Evolutionary conservation across 2,113 vertebrate species (phyloP).

Genomic region (Hippocampus zosterae): DNA sequence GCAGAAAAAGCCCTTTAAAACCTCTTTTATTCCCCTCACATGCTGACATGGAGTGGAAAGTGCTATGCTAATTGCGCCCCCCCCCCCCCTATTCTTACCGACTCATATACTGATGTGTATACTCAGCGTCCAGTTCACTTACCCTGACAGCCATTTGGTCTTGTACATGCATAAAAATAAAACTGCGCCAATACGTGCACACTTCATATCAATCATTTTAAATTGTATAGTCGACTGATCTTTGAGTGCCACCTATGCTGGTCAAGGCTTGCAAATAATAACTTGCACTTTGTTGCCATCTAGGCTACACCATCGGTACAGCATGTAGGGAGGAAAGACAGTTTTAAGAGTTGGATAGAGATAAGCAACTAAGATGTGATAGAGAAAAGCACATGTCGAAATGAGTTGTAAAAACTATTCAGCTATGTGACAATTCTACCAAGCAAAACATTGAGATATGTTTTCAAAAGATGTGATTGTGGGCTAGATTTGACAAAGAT

Average conservation of each 20-base stretch:
- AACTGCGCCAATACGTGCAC: slow-evolving; percentile 1
- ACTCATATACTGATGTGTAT: slow-evolving; percentile 40
- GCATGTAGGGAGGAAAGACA: slow-evolving; percentile 23
- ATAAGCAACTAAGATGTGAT: too few relatives aligned
- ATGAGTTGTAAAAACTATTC: slow-evolving; percentile 1
- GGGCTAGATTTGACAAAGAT: background rate
- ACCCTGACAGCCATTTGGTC: slow-evolving; percentile 33
- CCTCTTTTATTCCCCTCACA: slow-evolving; percentile 42
- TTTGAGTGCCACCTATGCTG: slow-evolving; percentile 27
- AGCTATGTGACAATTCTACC: background rate
- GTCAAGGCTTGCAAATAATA: slow-evolving; percentile 32
- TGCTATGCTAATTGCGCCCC: slow-evolving; percentile 53
- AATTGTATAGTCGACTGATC: slow-evolving; percentile 12
- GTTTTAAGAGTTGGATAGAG: slow-evolving; percentile 15
- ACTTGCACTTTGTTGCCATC: slow-evolving; percentile 70
- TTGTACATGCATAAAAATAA: slow-evolving; percentile 8
- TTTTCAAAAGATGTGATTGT: background rate
- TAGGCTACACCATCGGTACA: slow-evolving; percentile 57
- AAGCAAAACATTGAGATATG: background rate
- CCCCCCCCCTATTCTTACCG: slow-evolving; percentile 19
- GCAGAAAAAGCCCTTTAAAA: background rate
- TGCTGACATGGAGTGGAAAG: slow-evolving; percentile 49
- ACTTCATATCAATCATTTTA: slow-evolving; percentile 15
- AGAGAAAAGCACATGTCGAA: background rate
- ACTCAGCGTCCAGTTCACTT: slow-evolving; percentile 34